These are phyloP conservation scores for Nesoenas mayeri DNA, from an alignment of 2,113 vertebrate species.

Conservation along the genomic window DNA sequence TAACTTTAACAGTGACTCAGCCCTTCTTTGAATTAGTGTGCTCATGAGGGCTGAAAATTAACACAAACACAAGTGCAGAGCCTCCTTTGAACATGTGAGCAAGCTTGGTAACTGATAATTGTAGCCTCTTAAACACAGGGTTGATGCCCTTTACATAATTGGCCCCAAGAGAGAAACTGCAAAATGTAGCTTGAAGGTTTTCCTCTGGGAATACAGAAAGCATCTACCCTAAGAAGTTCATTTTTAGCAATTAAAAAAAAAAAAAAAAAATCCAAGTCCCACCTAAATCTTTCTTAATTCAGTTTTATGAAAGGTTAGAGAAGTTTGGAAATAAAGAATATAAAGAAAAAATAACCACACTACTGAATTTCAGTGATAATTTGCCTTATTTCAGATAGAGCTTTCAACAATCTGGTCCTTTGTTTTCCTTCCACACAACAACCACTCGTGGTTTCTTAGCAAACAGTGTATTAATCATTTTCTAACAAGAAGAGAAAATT, in stretches of 20 bases:
- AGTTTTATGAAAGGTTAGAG: neutral
- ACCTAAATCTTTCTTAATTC: neutral
- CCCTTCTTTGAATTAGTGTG: conserved; percentile 4
- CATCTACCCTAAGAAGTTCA: neutral
- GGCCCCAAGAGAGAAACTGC: conserved; percentile 23
- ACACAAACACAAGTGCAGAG: neutral
- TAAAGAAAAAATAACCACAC: neutral
- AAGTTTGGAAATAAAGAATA: neutral
- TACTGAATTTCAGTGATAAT: neutral
- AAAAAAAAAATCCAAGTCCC: neutral
- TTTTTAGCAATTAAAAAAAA: neutral
- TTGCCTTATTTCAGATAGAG: neutral
- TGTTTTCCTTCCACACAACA: neutral
- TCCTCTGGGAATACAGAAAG: conserved; percentile 14
- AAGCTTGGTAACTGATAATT: conserved; percentile 3
- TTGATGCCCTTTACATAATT: conserved; percentile 53
- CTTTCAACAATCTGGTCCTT: neutral
- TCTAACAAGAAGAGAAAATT: neutral
- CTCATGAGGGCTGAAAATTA: conserved; percentile 23
- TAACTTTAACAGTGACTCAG: neutral
- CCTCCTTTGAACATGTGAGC: conserved; percentile 1
- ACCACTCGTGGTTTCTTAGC: neutral
- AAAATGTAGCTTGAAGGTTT: neutral
- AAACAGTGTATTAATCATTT: neutral
- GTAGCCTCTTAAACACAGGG: neutral